Percentiles rank a stretch among this genome's conserved stretches.
Evolutionary conservation across 2,888 invertebrate genomes (phyloP).

Genomic region (Sthenelais limicola): DNA sequence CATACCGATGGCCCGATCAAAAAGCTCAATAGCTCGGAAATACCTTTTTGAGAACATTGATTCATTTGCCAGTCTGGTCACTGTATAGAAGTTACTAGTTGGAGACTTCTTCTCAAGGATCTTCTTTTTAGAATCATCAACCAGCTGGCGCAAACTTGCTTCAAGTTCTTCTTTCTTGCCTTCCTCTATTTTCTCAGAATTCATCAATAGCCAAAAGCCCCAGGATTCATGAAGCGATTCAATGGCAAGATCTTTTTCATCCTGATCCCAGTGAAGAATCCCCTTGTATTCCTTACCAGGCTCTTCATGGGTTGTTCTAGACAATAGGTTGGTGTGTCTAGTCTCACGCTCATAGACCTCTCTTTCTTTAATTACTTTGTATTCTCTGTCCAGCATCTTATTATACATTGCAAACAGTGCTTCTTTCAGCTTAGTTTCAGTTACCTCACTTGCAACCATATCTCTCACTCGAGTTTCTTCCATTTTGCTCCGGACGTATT

Average conservation of each 20-base stretch:
- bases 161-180: neutral
- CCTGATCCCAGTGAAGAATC: neutral
- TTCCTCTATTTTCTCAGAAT: neutral
- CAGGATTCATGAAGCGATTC: neutral
- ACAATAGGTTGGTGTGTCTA: too few species aligned
- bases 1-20: neutral
- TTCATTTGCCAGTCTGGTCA: neutral
- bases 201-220: neutral
- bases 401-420: neutral
- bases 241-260: constrained; percentile 1
- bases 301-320: too few species aligned
- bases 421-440: neutral
- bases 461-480: neutral
- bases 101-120: neutral
- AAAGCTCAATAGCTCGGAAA: neutral
- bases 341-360: too few species aligned
- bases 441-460: too few species aligned
- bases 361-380: too few species aligned
- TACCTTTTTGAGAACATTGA: neutral
- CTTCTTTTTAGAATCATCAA: neutral
- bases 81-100: neutral
- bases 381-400: too few species aligned
- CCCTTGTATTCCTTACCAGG: constrained; percentile 22
- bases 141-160: neutral
- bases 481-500: neutral